A percentile compares a stretch with the other conserved stretches of the same genome.
Evolutionary conservation across 2,113 vertebrate genomes (phyloP).

Genomic region (Emberiza fucata): DNA sequence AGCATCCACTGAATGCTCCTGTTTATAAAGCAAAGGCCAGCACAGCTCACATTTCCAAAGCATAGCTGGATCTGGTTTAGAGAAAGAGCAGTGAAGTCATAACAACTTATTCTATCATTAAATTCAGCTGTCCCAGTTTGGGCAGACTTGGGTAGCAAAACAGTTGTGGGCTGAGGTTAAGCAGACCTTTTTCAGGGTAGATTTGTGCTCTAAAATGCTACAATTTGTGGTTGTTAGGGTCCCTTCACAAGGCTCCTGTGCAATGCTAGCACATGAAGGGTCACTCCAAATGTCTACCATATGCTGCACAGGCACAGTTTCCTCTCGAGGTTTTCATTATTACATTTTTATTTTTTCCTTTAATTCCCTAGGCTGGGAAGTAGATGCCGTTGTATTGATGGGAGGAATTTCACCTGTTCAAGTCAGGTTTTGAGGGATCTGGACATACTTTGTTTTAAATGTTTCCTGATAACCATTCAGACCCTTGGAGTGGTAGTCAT

Average conservation of each 20-base stretch:
- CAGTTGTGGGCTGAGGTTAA: slow-evolving; percentile 15
- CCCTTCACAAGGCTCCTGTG: slow-evolving; percentile 61
- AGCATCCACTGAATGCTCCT: background rate
- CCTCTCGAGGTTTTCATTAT: slow-evolving; percentile 52
- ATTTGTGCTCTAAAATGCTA: background rate
- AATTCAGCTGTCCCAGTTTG: background rate
- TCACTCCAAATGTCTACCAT: slow-evolving; percentile 63
- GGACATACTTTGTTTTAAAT: background rate
- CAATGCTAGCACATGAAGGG: slow-evolving; percentile 48
- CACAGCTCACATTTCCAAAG: background rate
- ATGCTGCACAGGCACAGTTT: slow-evolving; percentile 53
- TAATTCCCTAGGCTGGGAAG: background rate
- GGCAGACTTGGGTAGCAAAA: background rate
- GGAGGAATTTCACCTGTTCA: background rate
- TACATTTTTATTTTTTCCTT: background rate
- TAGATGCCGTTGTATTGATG: background rate
- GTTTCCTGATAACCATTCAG: background rate
- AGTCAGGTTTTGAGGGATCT: background rate
- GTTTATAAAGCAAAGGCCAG: background rate
- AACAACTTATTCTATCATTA: background rate
- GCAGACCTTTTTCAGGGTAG: background rate
- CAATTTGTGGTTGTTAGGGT: slow-evolving; percentile 11
- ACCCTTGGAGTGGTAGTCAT: background rate
- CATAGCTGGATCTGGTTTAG: background rate
- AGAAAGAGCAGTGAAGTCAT: background rate